A percentile compares a stretch with the other conserved stretches of the same genome.
These are phyloP conservation scores for Matsumyia berberina DNA, from an alignment of 2,888 invertebrate genomes.

Conservation along the genomic window DNA sequence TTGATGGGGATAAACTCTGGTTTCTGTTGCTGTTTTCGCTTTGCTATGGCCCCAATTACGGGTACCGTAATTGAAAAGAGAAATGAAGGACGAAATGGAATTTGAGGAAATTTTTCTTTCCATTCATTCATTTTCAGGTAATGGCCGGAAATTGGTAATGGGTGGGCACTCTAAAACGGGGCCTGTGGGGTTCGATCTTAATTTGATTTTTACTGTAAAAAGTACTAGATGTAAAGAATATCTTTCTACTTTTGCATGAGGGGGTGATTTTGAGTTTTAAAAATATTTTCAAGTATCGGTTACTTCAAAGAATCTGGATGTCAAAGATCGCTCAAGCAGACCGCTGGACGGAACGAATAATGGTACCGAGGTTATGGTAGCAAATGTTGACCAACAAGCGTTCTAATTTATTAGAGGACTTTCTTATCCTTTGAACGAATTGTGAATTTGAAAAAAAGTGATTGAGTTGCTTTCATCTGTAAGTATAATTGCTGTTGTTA, in stretches of 20 bases:
- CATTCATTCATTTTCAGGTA: constrained; percentile 3
- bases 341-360: too few species aligned
- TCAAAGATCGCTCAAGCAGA: too few species aligned
- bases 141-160: constrained; percentile 29
- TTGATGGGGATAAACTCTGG: constrained; percentile 36
- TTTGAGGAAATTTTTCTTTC: constrained; percentile 7
- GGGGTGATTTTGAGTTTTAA: too few species aligned
- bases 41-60: not conserved
- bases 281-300: too few species aligned
- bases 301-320: too few species aligned
- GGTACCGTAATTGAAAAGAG: constrained; percentile 23
- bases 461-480: too few species aligned
- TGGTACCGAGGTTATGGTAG: too few species aligned
- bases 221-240: not conserved
- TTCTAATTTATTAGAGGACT: too few species aligned
- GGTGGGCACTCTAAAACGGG: not conserved
- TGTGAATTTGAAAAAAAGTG: too few species aligned
- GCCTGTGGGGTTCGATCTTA: not conserved
- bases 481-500: too few species aligned
- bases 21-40: constrained; percentile 6
- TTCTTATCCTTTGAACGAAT: too few species aligned
- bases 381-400: too few species aligned
- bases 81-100: not conserved
- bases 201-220: not conserved
- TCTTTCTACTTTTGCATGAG: not conserved